phyloP scores from a whole-genome alignment of 2,888 invertebrate species.

The Vesta saturnalis region DNA sequence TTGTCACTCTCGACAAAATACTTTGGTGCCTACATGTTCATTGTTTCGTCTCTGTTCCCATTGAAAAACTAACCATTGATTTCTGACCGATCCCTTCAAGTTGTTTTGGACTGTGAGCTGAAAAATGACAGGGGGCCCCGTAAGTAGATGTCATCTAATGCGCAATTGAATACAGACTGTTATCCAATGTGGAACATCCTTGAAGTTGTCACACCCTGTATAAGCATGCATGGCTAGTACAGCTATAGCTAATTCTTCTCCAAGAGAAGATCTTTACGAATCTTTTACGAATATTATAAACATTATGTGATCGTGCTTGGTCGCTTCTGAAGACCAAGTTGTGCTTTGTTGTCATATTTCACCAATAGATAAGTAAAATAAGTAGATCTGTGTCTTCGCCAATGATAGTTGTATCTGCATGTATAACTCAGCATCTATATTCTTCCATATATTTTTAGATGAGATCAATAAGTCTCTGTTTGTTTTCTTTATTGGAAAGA shows the following conservation, averaged over 20 bases:
- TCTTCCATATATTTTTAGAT: neutral
- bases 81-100: neutral
- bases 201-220: neutral
- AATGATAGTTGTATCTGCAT: no score
- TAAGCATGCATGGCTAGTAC: neutral
- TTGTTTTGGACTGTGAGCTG: neutral
- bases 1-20: neutral
- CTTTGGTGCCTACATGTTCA: neutral
- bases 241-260: constrained; percentile 7
- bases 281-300: neutral
- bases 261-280: neutral
- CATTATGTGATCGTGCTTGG: neutral
- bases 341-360: no score
- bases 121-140: neutral
- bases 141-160: neutral
- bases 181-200: neutral
- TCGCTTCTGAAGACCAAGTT: no score
- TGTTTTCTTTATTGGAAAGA: no score
- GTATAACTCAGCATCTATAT: no score
- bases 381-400: no score
- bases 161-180: neutral
- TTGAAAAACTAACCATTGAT: neutral
- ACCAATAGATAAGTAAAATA: no score
- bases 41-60: no score
- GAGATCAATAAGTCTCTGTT: neutral